Evolutionary conservation across 2,797 vertebrate species (phyloP).

Genomic region (Thamnophis elegans): DNA sequence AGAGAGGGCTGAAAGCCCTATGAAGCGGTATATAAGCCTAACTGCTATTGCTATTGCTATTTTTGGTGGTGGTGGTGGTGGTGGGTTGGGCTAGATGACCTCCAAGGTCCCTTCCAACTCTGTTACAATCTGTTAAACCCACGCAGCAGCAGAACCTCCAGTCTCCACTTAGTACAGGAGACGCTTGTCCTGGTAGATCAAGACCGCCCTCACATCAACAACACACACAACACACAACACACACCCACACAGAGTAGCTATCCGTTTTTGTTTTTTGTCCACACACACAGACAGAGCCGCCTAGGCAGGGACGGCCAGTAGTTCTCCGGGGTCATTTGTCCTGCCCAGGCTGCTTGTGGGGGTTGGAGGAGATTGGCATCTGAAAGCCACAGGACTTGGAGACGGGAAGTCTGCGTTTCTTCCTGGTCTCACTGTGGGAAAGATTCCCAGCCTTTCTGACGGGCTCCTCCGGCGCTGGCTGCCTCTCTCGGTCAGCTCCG

Average conservation of each 20-base stretch:
- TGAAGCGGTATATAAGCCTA: no score
- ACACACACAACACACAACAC: no score
- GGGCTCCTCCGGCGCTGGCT: neutral
- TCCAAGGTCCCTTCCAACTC: no score
- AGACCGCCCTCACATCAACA: no score
- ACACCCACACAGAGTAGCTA: no score
- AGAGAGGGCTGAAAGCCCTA: no score
- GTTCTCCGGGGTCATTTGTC: slow-evolving; percentile 16
- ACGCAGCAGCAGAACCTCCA: neutral
- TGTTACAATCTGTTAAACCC: neutral
- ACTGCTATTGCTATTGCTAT: no score
- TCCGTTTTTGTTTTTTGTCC: no score
- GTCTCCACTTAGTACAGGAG: neutral
- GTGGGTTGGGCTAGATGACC: no score
- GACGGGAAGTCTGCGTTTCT: neutral
- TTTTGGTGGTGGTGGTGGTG: no score
- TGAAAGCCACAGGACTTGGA: neutral
- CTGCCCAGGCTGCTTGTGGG: slow-evolving; percentile 1
- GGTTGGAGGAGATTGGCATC: slow-evolving; percentile 16
- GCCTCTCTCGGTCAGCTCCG: neutral
- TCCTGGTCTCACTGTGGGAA: slow-evolving; percentile 4
- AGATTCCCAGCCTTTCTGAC: neutral
- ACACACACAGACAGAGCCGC: no score
- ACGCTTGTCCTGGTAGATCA: neutral
- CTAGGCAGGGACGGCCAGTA: neutral